phyloP scores from a whole-genome alignment of 2,113 vertebrate species.

The Ctenomys sociabilis region DNA sequence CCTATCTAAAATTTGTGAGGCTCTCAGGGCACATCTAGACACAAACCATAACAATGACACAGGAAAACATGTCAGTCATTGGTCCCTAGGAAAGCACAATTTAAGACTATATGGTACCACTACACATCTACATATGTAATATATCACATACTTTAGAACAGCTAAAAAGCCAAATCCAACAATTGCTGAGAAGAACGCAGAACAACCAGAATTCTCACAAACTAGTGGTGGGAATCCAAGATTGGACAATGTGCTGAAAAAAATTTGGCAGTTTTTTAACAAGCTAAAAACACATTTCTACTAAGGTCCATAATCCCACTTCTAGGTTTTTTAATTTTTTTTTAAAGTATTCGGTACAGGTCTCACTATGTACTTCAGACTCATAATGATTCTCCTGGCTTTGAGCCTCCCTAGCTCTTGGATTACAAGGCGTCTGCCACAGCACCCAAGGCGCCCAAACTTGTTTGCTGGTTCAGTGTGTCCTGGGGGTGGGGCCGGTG shows the following conservation, averaged over 20 bases:
- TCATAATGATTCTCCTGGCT: too few species aligned
- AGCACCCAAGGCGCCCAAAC: too few species aligned
- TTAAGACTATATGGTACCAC: not conserved
- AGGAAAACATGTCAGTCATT: not conserved
- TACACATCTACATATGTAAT: not conserved
- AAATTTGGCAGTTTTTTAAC: not conserved
- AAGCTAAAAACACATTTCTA: not conserved
- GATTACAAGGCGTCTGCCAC: too few species aligned
- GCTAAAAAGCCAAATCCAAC: not conserved
- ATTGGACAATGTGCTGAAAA: not conserved
- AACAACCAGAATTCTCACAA: not conserved
- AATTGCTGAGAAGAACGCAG: not conserved
- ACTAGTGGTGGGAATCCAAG: not conserved
- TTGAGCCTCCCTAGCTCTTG: too few species aligned
- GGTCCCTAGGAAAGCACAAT: constrained; percentile 15
- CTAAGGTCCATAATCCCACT: not conserved
- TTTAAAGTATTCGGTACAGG: too few species aligned
- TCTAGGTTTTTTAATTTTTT: not conserved
- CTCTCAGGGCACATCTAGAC: not conserved
- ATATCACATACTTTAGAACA: not conserved
- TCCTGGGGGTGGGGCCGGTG: too few species aligned
- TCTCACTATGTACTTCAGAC: too few species aligned
- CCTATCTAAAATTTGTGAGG: not conserved
- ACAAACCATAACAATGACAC: not conserved
- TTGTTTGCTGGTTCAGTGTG: too few species aligned